Evolutionary conservation across 1,140 invertebrate species (phyloP).

Genomic region (Camponotus pennsylvanicus): DNA sequence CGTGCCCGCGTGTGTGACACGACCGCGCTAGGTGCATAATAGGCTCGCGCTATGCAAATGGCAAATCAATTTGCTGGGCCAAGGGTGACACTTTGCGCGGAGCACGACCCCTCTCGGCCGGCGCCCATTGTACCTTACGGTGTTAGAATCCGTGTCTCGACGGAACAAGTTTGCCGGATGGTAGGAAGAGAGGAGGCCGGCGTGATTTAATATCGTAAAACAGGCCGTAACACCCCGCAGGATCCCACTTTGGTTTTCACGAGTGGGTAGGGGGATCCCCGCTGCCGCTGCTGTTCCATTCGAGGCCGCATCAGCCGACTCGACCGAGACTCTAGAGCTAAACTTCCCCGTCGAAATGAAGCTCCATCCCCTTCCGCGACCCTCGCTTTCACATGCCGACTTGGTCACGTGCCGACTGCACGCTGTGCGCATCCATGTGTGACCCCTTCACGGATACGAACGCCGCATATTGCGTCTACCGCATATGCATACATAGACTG

Average conservation of each 20-base stretch:
- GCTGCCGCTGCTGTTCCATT: conserved; percentile 19
- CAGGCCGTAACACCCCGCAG: conserved; percentile 75
- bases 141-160: not conserved
- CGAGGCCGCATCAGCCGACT: not conserved
- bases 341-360: no score
- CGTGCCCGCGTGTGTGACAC: conserved; percentile 37
- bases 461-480: conserved; percentile 46
- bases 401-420: conserved; percentile 47
- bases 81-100: conserved; percentile 55
- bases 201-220: conserved; percentile 79
- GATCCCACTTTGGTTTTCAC: conserved; percentile 67
- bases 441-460: conserved; percentile 21
- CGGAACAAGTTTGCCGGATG: conserved; percentile 55
- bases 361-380: no score
- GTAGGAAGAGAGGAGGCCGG: conserved; percentile 33
- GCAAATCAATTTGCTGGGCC: conserved; percentile 70
- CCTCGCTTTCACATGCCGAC: not conserved
- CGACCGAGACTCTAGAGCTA: not conserved
- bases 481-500: conserved; percentile 45
- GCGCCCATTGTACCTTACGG: conserved; percentile 34
- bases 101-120: conserved; percentile 9
- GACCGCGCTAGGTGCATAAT: conserved; percentile 56
- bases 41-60: conserved; percentile 70
- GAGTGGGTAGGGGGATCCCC: conserved; percentile 8
- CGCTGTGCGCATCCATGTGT: conserved; percentile 37